Conservation (phyloP, 2,888 invertebrate species). For the Elysia crispata region DNA sequence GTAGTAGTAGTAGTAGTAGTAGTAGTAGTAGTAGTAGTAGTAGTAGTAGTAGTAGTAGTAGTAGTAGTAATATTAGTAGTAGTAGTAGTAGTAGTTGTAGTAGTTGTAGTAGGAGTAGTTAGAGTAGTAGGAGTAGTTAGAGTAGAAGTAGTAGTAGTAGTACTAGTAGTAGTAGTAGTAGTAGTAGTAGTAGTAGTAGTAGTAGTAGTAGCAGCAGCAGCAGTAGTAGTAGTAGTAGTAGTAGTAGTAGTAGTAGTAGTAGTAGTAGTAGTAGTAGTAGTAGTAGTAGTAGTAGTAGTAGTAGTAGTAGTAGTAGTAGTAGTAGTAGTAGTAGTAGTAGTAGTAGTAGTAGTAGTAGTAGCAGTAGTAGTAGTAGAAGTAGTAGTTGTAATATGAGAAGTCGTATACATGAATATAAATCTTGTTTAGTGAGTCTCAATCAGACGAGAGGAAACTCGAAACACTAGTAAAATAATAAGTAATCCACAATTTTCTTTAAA, state of each 20-base stretch:
- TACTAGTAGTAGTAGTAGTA: background rate
- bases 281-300: background rate
- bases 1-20: slow-evolving; percentile 9
- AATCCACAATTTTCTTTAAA: too few relatives aligned
- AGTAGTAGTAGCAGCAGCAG: slow-evolving; percentile 10
- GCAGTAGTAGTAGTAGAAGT: too few relatives aligned
- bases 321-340: slow-evolving; percentile 27
- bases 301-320: slow-evolving; percentile 3
- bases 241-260: background rate
- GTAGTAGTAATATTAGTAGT: slow-evolving; percentile 1
- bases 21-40: background rate
- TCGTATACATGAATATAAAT: too few relatives aligned
- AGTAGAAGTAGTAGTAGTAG: slow-evolving; percentile 1
- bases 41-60: background rate
- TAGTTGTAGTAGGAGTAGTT: background rate
- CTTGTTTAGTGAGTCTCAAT: too few relatives aligned
- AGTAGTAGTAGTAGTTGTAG: slow-evolving; percentile 4
- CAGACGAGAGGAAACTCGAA: too few relatives aligned
- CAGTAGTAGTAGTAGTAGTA: background rate
- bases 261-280: background rate
- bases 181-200: background rate
- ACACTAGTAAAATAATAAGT: too few relatives aligned
- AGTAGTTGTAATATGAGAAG: too few relatives aligned
- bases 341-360: slow-evolving; percentile 23
- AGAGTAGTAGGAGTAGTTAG: background rate